Percentiles rank a stretch among this genome's conserved stretches.
Evolutionary conservation across 2,113 vertebrate genomes (phyloP).

Genomic region (Eubucco bourcierii): DNA sequence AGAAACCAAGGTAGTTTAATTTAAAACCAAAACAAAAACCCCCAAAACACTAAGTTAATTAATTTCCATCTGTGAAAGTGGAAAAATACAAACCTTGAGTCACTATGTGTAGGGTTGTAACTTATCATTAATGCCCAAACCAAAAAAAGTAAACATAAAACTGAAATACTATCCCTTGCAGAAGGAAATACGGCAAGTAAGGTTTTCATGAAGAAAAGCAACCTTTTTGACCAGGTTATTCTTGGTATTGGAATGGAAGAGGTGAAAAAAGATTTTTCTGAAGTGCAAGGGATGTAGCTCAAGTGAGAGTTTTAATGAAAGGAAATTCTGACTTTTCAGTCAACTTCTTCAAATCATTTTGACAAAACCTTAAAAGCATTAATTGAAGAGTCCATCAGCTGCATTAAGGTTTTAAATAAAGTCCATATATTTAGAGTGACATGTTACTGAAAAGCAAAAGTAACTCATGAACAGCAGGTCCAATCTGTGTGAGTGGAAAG

Average conservation of each 20-base stretch:
- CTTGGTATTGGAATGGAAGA: not conserved
- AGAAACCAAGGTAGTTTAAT: not conserved
- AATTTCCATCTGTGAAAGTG: not conserved
- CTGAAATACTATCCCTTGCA: not conserved
- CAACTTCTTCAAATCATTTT: not conserved
- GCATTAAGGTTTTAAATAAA: conserved; percentile 10
- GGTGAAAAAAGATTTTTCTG: not conserved
- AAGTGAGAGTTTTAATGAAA: conserved; percentile 4
- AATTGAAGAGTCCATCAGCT: conserved; percentile 10
- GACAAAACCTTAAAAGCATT: conserved; percentile 13
- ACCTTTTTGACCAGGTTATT: not conserved
- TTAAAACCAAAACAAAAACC: not conserved
- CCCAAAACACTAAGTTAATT: not conserved
- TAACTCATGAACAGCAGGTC: not conserved
- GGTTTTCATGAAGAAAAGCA: not conserved
- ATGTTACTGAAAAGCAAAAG: not conserved
- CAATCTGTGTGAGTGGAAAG: not conserved
- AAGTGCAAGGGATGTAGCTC: not conserved
- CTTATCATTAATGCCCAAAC: not conserved
- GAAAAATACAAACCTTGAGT: not conserved
- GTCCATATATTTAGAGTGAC: not conserved
- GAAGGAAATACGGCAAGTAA: not conserved
- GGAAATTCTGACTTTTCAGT: too few relatives aligned
- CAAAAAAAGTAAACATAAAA: not conserved
- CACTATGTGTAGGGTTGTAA: not conserved